Evolutionary conservation across 2,797 vertebrate genomes (phyloP), one percentile per base, ranked within the genome.

Genomic region (Malacoctenus gilli): DNA sequence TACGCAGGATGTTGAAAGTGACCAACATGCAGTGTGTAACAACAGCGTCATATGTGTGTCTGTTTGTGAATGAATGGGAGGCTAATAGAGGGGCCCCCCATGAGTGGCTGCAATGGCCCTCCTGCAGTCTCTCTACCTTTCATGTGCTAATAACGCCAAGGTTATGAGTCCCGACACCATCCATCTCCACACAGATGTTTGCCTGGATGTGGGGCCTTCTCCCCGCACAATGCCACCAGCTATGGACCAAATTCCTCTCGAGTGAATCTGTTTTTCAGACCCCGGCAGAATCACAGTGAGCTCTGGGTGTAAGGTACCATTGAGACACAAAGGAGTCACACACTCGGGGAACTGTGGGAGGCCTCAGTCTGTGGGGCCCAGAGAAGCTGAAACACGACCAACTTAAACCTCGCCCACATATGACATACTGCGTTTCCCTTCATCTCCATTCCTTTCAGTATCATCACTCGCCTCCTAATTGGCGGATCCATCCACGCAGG

Each of bases 61-160:
- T 87, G 79, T 80, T 82, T 80, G 59, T 35, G 51, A 77, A 62
- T 64, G 74, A 82, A 88, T 79, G 66, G 71, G 67, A 48, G 69
- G 68, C 82, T 86, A 89, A 85, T 84, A 68, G 76, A 77, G 77
- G 71, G 85, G 77, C 87, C 84, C n/a, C 67, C 43, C 35, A 60
- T 53, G 56, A 78, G 67, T 52, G 8, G 68, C 75, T 74, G 79
- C 89, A 91, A 85, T 69, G 62, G 72, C 66, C 87, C 87, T 66
- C 88, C 84, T 80, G 84, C 75, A 77, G 87, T 55, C 50, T 54
- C 55, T 61, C 64, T 28, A 75, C 72, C 83, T 89, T 91, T 92
- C 85, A 91, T 91, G 89, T 90, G 88, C 81, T 89, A 91, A 90
- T 89, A 87, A 80, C 54, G 59, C 58, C 12, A 46, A 83, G 71